Base-by-base conservation (phyloP, 2,113 vertebrate genomes). In the Damaliscus lunatus region DNA sequence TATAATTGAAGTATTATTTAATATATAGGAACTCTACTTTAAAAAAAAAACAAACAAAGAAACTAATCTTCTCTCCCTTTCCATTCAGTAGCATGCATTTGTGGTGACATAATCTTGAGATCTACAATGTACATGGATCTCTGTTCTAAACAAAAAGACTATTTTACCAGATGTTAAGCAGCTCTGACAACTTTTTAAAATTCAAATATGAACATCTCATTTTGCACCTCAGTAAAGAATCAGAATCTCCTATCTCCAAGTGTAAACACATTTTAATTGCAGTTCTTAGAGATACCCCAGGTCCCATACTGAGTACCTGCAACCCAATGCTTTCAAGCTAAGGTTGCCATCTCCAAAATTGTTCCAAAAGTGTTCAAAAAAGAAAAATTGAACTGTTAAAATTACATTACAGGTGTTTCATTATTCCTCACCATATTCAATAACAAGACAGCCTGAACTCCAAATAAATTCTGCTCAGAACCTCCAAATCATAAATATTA, bases 291-390 rank as follows among this genome's bases (percentile, higher is more conserved):
- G 67, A 95, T 82, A 48, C 15, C 88, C 78, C 27, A 84, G n/a
- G n/a, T 59, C 82, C 48, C n/a, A 67, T 55, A 17, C 60, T 77
- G 48, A 53, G n/a, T 95, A 15, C 2, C 3, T 90, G 36, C 48
- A 95, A n/a, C 43, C 2, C n/a, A 87, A 12, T 46, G 59, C 7
- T 85, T 98, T 83, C 92, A 83, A 96, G 29, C 7, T 96, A 96
- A 95, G 0, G 29, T 4, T n/a, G 23, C 93, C 86, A 7, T 88
- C 46, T 96, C 78, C 90, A 12, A 2, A 40, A 81, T 43, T 95
- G 83, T 91, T 96, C 67, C 90, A 8, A 2, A 36, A 81, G n/a
- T 95, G 83, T 92, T 89, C 77, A 53, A 33, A 91, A 98, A 96
- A 95, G 27, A 71, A 7, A 95, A 31, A 5, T 6, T 55, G 6